A percentile compares a stretch with the other conserved stretches of the same genome.
Evolutionary conservation across 2,888 invertebrate species (phyloP).

Genomic region (Dichetophora obliterata): DNA sequence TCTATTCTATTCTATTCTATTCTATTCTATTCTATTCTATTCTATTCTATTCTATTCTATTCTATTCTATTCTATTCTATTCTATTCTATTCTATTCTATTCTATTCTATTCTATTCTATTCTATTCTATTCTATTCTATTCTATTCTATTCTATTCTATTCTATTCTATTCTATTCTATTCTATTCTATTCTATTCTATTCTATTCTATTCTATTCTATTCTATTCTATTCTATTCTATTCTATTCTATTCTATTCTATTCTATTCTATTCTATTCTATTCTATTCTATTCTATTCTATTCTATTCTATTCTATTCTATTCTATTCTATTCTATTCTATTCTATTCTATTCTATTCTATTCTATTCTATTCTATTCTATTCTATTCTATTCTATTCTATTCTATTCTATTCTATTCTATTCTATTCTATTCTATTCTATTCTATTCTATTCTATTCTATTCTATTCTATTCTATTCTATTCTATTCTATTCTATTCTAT

Average conservation of each 20-base stretch:
- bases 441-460: neutral
- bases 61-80: no score
- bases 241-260: neutral
- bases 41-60: no score
- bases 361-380: neutral
- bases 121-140: neutral
- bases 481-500: neutral
- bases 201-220: neutral
- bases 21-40: no score
- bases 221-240: neutral
- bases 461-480: neutral
- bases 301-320: neutral
- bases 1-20: no score
- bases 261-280: neutral
- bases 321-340: no score
- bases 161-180: neutral
- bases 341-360: neutral
- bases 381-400: neutral
- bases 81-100: neutral
- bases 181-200: neutral
- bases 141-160: slow-evolving; percentile 12
- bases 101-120: neutral
- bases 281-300: neutral
- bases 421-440: neutral
- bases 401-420: neutral